A percentile compares a stretch with the other conserved stretches of the same genome.
Evolutionary conservation across 2,888 invertebrate species (phyloP).

Genomic region (Nemurella pictetii): DNA sequence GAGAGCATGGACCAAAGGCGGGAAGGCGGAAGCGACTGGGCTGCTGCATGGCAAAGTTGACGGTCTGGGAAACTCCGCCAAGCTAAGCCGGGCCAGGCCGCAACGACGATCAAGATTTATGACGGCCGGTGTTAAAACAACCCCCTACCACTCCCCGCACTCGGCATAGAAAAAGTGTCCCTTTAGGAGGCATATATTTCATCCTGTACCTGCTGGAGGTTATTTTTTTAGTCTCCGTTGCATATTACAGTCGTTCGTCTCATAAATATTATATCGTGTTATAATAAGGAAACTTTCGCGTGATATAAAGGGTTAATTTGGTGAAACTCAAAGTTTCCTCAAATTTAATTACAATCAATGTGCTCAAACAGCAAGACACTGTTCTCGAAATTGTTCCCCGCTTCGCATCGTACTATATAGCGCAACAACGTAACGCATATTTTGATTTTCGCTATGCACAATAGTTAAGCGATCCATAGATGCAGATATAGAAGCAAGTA

Average conservation of each 20-base stretch:
- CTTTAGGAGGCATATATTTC: conserved; percentile 1
- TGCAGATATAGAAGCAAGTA: neutral
- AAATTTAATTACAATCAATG: neutral
- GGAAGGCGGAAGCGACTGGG: neutral
- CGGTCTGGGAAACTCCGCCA: neutral
- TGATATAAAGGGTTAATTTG: too few relatives aligned
- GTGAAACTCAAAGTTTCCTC: too few relatives aligned
- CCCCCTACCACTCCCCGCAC: neutral
- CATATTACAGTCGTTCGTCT: neutral
- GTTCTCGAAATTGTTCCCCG: neutral
- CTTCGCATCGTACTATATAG: neutral
- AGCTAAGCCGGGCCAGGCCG: neutral
- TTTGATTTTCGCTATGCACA: neutral
- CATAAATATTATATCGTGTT: neutral
- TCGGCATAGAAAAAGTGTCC: conserved; percentile 1
- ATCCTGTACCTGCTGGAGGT: neutral
- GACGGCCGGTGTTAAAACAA: neutral
- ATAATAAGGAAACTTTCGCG: neutral
- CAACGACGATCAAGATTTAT: conserved; percentile 8
- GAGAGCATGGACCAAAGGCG: neutral
- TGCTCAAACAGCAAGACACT: neutral
- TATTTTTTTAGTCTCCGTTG: neutral
- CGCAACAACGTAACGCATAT: neutral
- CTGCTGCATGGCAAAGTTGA: neutral
- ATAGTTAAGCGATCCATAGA: neutral